A percentile compares a stretch with the other conserved stretches of the same genome.
Conservation (phyloP, 2,113 vertebrate species). For the Lepus americanus region DNA sequence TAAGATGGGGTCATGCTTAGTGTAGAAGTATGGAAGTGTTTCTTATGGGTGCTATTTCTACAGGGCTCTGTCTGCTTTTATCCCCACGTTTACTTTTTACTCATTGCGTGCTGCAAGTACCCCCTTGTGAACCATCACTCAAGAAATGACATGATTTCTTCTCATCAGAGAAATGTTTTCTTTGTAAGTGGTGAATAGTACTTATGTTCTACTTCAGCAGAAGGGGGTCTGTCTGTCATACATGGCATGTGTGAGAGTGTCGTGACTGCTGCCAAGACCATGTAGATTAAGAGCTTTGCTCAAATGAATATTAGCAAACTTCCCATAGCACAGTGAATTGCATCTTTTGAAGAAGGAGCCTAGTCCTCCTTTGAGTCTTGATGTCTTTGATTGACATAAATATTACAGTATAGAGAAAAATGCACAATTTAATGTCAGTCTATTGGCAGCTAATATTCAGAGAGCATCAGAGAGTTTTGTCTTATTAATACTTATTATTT, state of each 20-base stretch:
- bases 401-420: not conserved
- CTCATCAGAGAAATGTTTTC: slow-evolving; percentile 69
- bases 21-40: slow-evolving; percentile 20
- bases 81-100: not conserved
- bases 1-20: slow-evolving; percentile 78
- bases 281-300: slow-evolving; percentile 2
- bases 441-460: not conserved
- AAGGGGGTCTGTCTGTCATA: slow-evolving; percentile 57
- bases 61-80: not conserved
- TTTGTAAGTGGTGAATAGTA: slow-evolving; percentile 39
- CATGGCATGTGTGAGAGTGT: slow-evolving; percentile 10
- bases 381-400: not conserved
- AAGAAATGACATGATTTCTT: slow-evolving; percentile 71
- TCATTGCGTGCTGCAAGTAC: not conserved
- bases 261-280: slow-evolving; percentile 39
- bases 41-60: slow-evolving; percentile 62
- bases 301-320: slow-evolving; percentile 13
- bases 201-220: slow-evolving; percentile 38
- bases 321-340: not conserved
- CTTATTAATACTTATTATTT: not conserved
- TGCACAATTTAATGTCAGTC: not conserved
- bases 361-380: not conserved
- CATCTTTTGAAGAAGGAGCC: not conserved
- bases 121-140: slow-evolving; percentile 46
- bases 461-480: not conserved